A percentile compares a stretch with the other conserved stretches of the same genome.
phyloP scores from a whole-genome alignment of 2,797 vertebrate species.

The Onychomys arenicola region DNA sequence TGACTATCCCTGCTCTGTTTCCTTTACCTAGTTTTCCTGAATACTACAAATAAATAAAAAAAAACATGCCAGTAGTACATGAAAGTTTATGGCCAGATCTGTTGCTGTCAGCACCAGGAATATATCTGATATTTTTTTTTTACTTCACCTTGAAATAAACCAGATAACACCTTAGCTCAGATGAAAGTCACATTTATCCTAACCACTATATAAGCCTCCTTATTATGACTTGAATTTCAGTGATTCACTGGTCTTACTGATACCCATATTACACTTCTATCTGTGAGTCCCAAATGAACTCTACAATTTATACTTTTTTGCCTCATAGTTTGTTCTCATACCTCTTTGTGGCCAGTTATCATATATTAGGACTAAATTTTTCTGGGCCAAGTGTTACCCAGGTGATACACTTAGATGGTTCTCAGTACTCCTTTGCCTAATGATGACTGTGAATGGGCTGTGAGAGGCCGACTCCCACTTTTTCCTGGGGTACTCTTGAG shows the following conservation, averaged over 20 bases:
- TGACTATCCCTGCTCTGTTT: neutral
- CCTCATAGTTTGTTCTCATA: neutral
- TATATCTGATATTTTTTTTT: neutral
- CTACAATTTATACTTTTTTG: neutral
- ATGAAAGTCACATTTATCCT: neutral
- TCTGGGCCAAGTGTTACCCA: neutral
- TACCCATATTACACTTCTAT: neutral
- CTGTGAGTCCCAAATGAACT: neutral
- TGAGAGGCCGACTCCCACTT: no score
- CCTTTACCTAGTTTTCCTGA: neutral
- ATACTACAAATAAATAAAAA: neutral
- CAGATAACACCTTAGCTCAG: neutral
- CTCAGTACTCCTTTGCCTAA: neutral
- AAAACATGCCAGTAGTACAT: neutral
- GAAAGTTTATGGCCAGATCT: neutral
- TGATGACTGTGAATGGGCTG: neutral
- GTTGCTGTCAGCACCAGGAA: neutral
- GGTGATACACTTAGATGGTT: neutral
- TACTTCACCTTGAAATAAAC: neutral
- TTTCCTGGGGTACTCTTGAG: no score
- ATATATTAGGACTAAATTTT: neutral
- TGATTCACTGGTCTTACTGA: neutral
- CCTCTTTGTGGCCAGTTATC: neutral
- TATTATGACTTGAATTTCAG: neutral
- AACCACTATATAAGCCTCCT: neutral